phyloP scores from a whole-genome alignment of 2,888 invertebrate species.

The Lepeophtheirus nordmannii region DNA sequence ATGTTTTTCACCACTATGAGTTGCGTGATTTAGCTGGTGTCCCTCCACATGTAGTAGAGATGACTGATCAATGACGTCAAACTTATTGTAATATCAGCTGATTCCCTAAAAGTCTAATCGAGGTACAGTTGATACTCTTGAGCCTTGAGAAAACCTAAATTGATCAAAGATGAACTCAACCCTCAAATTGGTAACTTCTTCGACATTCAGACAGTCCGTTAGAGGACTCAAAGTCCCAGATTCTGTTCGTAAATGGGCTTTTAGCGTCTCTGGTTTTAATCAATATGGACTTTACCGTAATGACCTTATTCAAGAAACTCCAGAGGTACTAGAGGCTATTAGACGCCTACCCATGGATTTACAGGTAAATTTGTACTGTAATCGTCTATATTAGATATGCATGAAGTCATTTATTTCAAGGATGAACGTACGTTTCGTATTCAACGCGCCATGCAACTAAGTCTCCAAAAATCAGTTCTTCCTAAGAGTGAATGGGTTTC shows the following conservation, averaged over 20 bases:
- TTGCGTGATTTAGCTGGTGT: too few species aligned
- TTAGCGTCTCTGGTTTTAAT: conserved; percentile 20
- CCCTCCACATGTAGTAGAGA: too few species aligned
- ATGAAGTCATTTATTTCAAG: background rate
- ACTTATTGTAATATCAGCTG: too few species aligned
- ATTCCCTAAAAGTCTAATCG: too few species aligned
- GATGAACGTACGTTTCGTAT: conserved; percentile 21
- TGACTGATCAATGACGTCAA: too few species aligned
- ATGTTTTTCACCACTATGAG: too few species aligned
- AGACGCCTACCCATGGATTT: conserved; percentile 3
- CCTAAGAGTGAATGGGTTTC: conserved; percentile 20
- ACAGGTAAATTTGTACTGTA: background rate
- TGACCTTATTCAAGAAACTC: conserved; percentile 7
- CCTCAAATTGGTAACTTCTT: background rate
- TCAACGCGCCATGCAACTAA: conserved; percentile 16
- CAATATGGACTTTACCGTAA: conserved; percentile 24
- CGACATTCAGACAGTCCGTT: background rate
- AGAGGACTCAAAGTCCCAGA: background rate
- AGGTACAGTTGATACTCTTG: too few species aligned
- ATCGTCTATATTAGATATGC: too few species aligned
- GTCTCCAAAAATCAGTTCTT: conserved; percentile 17
- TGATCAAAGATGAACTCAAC: background rate
- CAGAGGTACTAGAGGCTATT: conserved; percentile 20
- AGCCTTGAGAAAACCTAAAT: background rate
- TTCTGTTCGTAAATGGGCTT: conserved; percentile 18